Evolutionary conservation across 1,140 invertebrate genomes (phyloP), one percentile per base, ranked within the genome.

Genomic region (Samia ricini): DNA sequence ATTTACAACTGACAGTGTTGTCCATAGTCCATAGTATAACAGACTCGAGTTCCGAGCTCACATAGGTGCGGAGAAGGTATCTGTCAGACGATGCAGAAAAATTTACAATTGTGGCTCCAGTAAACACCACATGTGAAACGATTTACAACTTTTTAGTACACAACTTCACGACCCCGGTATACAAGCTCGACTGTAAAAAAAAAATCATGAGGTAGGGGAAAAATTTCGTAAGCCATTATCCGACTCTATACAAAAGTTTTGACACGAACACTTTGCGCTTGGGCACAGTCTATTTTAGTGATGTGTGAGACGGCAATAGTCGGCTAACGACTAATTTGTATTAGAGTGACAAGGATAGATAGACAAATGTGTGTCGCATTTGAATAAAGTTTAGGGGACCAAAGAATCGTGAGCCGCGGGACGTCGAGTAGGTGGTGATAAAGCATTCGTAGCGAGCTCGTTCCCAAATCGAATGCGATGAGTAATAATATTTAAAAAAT

Each of bases 401-500:
- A 74, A 69, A 79, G 79, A 85, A 82, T 74, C 72, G 78, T 81
- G 77, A 87, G 66, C 85, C 75, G 76, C 87, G 87, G 87, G 87
- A 88, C 75, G 78, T 76, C 83, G 85, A 87, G 85, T 89, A 89
- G 87, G 85, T 86, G 88, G 87, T 84, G 83, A 87, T 88, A 85
- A 86, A 88, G 82, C 82, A 88, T 87, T 84, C 81, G 80, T 81
- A 83, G 84, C 78, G 74, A 77, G 82, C 72, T 72, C 81, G 80
- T 76, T 89, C 79, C 83, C 83, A 89, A 88, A 88, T 88, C 85
- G 83, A 87, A 85, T 85, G 71, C 88, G 85, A 88, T 90, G 88
- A 90, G 85, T 90, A 90, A 89, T 87, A 88, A 81, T 89, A 88
- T 88, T 88, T 87, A 86, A 88, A 86, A 88, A 88, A 80, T 75